phyloP scores from a whole-genome alignment of 2,797 vertebrate genomes.

The Arremon aurantiirostris region DNA sequence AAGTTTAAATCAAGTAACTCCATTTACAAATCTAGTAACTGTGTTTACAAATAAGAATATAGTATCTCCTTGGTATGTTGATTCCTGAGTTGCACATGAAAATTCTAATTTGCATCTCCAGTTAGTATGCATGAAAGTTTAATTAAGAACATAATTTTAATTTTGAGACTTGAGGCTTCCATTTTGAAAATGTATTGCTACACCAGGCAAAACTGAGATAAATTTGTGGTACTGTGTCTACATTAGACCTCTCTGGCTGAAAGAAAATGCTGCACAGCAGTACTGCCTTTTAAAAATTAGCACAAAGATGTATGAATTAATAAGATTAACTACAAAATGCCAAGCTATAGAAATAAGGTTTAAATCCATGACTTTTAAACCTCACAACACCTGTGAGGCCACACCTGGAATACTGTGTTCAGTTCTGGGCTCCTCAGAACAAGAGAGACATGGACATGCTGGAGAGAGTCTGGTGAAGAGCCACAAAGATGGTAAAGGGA shows the following conservation, averaged over 20 bases:
- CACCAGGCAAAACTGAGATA: background rate
- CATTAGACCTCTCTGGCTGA: background rate
- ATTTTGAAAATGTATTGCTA: background rate
- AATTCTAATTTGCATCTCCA: background rate
- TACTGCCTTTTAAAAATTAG: background rate
- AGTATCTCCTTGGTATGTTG: background rate
- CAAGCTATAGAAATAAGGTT: background rate
- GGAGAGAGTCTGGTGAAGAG: rapidly evolving
- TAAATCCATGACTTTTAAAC: background rate
- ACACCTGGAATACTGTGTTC: background rate
- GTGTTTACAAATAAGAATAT: background rate
- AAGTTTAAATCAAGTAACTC: background rate
- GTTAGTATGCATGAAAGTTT: background rate
- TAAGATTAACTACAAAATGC: background rate
- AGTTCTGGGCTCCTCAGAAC: background rate
- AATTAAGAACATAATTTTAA: background rate
- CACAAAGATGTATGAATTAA: background rate
- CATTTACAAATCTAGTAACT: background rate
- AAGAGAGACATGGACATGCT: background rate
- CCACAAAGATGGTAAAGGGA: background rate
- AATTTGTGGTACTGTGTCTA: background rate
- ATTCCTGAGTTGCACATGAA: background rate
- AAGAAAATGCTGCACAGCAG: background rate
- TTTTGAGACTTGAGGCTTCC: background rate
- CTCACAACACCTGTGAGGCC: background rate